Base-by-base conservation (phyloP, 1,140 invertebrate genomes). In the Amphibalanus amphitrite region DNA sequence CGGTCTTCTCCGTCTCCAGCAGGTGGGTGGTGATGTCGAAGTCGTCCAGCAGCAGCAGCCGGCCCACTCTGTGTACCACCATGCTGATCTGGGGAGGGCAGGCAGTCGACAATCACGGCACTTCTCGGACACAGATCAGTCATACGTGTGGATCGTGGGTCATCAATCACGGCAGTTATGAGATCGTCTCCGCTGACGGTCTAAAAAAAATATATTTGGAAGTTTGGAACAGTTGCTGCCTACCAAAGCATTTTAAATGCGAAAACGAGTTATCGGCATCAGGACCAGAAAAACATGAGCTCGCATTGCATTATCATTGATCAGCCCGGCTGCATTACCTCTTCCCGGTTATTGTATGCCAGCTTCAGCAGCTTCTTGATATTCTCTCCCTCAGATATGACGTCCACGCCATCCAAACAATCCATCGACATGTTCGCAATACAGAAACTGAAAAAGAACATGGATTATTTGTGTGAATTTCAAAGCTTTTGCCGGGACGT, bases 371-470 rank as follows among this genome's bases (percentile, higher is more conserved):
- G 80, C 76, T 90, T 92, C 80, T 97, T 97, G 69, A 96, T 95
- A 77, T 94, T 95, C 81, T 95, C 90, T 0, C 92, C 89, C 81
- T 93, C 92, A 0, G 92, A 91, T 3, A 96, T 90, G 0, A 95
- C 91, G 80, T 96, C 93, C 1, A 95, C 92, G 77, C 93, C 90
- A 0, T 91, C 91, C 0, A 94, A 87, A 79, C 89, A 90, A 76
- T 95, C 92, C 0, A 90, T 89, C 80, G 92, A 94, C 87, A 92
- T 90, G 76, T 93, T 89, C 0, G 92, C 92, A 89, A 95, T 91
- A 30, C 88, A 84, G 79, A 95, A 94, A 80, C 89, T 91, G 69
- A 77, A 81, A 73, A 78, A 71, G 74, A 73, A 59, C 33, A 38
- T 38, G 33, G 15, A n/a, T n/a, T n/a, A n/a, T n/a, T n/a, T n/a